These are phyloP conservation scores for Amphiprion ocellaris DNA, from an alignment of 2,113 vertebrate species.

Conservation along the genomic window DNA sequence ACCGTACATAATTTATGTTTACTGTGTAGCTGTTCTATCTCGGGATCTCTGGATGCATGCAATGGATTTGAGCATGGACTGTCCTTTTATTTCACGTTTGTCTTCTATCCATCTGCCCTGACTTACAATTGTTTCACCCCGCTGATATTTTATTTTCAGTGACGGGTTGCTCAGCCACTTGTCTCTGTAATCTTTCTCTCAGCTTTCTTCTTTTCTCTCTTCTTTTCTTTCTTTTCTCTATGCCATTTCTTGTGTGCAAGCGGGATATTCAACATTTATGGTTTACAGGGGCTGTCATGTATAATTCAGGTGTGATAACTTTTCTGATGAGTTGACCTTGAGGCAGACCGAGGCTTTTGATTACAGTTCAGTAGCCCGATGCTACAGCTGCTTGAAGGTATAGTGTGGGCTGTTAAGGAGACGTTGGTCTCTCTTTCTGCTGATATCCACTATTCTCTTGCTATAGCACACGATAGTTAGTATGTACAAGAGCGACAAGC, in stretches of 20 bases:
- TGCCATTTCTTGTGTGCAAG: slow-evolving; percentile 47
- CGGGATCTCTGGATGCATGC: background rate
- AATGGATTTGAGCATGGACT: slow-evolving; percentile 12
- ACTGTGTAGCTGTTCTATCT: slow-evolving; percentile 17
- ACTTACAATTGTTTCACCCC: slow-evolving; percentile 15
- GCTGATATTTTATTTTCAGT: slow-evolving; percentile 44
- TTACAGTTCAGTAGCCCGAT: slow-evolving; percentile 73
- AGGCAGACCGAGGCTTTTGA: slow-evolving; percentile 72
- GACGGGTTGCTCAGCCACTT: slow-evolving; percentile 17
- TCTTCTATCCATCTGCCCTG: slow-evolving; percentile 37
- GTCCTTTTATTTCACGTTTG: slow-evolving; percentile 31
- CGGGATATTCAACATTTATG: slow-evolving; percentile 73
- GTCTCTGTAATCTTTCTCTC: slow-evolving; percentile 17
- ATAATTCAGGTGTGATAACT: slow-evolving; percentile 79
- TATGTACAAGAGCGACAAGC: slow-evolving; percentile 6
- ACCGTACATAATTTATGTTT: slow-evolving; percentile 37
- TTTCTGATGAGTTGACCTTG: slow-evolving; percentile 76
- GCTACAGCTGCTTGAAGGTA: slow-evolving; percentile 65
- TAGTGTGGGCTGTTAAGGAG: slow-evolving; percentile 45
- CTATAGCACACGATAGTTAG: background rate
- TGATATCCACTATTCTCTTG: slow-evolving; percentile 33
- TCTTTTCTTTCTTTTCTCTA: slow-evolving; percentile 14
- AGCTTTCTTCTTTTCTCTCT: slow-evolving; percentile 7
- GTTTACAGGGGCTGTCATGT: slow-evolving; percentile 76
- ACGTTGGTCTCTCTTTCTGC: slow-evolving; percentile 46